A percentile compares a stretch with the other conserved stretches of the same genome.
Evolutionary conservation across 2,888 invertebrate species (phyloP).

Genomic region (Philopedon plagiatum): DNA sequence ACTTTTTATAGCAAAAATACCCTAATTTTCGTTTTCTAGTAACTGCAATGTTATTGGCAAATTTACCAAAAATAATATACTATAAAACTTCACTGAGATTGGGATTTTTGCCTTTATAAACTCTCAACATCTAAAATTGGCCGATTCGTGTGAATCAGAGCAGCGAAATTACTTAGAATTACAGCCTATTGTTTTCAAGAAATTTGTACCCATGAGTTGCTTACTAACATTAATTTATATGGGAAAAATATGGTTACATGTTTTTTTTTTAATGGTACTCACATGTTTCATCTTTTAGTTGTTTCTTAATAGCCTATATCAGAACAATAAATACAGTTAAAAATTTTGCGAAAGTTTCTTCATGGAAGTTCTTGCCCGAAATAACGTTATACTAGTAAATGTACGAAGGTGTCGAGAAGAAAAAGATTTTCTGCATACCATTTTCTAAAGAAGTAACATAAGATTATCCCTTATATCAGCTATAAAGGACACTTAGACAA

Average conservation of each 20-base stretch:
- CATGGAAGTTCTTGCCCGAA: too few relatives aligned
- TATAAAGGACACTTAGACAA: too few relatives aligned
- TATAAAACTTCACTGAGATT: slow-evolving; percentile 4
- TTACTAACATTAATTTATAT: slow-evolving; percentile 24
- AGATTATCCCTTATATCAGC: too few relatives aligned
- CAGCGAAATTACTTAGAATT: slow-evolving; percentile 28
- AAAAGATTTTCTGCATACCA: too few relatives aligned
- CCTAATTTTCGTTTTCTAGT: not conserved
- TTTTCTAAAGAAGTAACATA: too few relatives aligned
- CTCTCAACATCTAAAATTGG: slow-evolving; percentile 6
- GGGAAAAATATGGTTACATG: slow-evolving; percentile 23
- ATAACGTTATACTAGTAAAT: too few relatives aligned
- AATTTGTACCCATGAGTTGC: slow-evolving; percentile 19
- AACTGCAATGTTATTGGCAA: not conserved
- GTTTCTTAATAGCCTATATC: not conserved
- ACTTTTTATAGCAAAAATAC: not conserved
- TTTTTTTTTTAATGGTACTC: not conserved
- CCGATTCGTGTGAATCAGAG: slow-evolving; percentile 27
- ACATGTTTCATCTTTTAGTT: not conserved
- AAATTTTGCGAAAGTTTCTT: too few relatives aligned
- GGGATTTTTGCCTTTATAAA: not conserved
- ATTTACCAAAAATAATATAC: not conserved
- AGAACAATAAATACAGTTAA: too few relatives aligned
- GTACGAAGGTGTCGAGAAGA: too few relatives aligned
- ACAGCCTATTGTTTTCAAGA: slow-evolving; percentile 18